These are phyloP conservation scores for Mycetomoellerius zeteki DNA, from an alignment of 1,140 invertebrate species.

Conservation along the genomic window DNA sequence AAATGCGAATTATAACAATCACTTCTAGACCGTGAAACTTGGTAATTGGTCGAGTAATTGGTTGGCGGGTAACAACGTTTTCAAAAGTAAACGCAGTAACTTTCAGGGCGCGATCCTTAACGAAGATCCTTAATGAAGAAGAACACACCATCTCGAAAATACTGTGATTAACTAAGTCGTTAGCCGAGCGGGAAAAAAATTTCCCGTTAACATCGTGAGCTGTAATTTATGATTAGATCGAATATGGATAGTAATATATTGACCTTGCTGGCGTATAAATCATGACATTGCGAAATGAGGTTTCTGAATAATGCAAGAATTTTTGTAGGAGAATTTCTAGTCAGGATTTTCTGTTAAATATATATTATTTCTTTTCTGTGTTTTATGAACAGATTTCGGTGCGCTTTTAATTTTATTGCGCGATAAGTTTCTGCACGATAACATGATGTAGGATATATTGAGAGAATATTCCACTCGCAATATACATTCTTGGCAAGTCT, in stretches of 20 bases:
- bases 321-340: background rate
- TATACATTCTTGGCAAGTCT: conserved; percentile 41
- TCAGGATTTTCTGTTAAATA: background rate
- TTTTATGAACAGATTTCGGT: conserved; percentile 17
- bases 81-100: conserved; percentile 59
- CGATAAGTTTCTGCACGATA: conserved; percentile 55
- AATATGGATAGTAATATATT: conserved; percentile 31
- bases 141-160: conserved; percentile 49
- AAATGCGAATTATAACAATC: conserved; percentile 66
- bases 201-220: background rate
- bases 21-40: conserved; percentile 62
- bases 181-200: background rate
- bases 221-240: conserved; percentile 37
- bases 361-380: conserved; percentile 27
- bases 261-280: conserved; percentile 16
- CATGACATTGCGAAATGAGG: background rate
- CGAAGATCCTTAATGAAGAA: conserved; percentile 18
- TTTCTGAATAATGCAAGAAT: conserved; percentile 19
- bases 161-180: conserved; percentile 59
- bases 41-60: conserved; percentile 71
- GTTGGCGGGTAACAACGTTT: conserved; percentile 25
- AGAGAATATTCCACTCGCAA: conserved; percentile 45
- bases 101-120: conserved; percentile 30
- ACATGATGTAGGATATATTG: conserved; percentile 47
- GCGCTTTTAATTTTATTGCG: conserved; percentile 55